Evolutionary conservation across 2,113 vertebrate species (phyloP).

Genomic region (Mellivora capensis): DNA sequence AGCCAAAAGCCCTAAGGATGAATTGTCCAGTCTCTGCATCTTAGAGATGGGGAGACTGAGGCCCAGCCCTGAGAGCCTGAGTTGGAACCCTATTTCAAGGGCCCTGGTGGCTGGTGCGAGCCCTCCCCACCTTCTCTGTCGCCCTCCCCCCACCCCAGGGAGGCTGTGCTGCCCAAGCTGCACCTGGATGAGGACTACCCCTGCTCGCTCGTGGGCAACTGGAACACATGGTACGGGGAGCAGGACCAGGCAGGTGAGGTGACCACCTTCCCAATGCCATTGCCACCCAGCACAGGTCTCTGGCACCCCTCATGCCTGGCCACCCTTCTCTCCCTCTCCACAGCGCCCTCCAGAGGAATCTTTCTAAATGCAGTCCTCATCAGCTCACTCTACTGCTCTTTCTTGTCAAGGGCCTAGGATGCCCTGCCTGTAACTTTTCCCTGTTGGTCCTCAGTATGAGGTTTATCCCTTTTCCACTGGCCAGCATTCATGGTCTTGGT

Average conservation of each 20-base stretch:
- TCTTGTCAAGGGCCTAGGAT: neutral
- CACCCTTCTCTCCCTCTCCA: neutral
- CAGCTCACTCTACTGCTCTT: neutral
- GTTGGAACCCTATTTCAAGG: neutral
- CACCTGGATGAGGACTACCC: constrained; percentile 90
- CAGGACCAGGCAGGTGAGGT: constrained; percentile 96
- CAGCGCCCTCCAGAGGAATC: neutral
- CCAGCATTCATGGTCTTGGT: neutral
- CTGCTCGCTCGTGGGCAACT: constrained; percentile 95
- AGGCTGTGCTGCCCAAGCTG: constrained; percentile 90
- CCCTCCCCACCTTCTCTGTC: neutral
- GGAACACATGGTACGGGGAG: constrained; percentile 98
- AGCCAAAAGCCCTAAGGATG: neutral
- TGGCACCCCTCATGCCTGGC: neutral
- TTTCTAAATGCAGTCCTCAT: neutral
- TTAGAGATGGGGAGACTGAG: neutral
- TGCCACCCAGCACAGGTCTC: neutral
- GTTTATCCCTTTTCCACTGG: neutral
- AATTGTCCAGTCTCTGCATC: neutral
- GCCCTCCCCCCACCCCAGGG: constrained; percentile 75
- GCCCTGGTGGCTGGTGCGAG: neutral
- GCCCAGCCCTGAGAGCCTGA: neutral
- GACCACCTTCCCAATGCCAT: neutral
- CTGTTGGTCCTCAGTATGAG: neutral
- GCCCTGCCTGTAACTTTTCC: neutral